These are phyloP conservation scores for Thrips palmi DNA, from an alignment of 1,140 invertebrate species.

Conservation along the genomic window DNA sequence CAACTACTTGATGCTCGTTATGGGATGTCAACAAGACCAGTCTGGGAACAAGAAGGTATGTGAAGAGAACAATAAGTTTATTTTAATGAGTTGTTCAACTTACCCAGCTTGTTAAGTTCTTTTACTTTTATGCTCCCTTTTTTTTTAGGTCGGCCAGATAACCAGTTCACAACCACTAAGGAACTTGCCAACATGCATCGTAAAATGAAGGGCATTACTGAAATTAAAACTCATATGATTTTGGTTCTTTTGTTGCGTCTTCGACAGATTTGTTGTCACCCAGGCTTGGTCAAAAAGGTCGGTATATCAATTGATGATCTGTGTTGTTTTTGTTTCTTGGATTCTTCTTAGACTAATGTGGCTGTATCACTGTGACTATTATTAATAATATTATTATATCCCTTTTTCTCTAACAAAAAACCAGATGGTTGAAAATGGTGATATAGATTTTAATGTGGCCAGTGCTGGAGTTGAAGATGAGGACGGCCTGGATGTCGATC, in stretches of 20 bases:
- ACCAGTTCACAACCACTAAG: slow-evolving; percentile 22
- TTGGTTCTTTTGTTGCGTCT: slow-evolving; percentile 65
- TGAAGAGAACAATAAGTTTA: too few species aligned
- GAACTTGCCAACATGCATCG: slow-evolving; percentile 30
- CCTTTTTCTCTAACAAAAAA: slow-evolving; percentile 6
- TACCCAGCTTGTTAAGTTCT: slow-evolving; percentile 1
- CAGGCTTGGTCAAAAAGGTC: slow-evolving; percentile 50
- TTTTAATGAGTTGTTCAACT: too few species aligned
- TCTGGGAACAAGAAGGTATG: too few species aligned
- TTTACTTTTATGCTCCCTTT: slow-evolving; percentile 1
- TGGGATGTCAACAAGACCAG: slow-evolving; percentile 18
- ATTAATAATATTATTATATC: slow-evolving; percentile 5
- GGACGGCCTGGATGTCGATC: slow-evolving; percentile 28
- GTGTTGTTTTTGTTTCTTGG: slow-evolving; percentile 11
- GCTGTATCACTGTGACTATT: background rate
- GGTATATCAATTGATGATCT: too few species aligned
- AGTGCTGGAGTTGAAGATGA: slow-evolving; percentile 23
- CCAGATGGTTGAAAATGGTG: slow-evolving; percentile 37
- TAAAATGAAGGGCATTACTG: slow-evolving; percentile 34
- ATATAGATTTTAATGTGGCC: too few species aligned
- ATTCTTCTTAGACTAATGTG: slow-evolving; percentile 19
- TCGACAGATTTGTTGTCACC: slow-evolving; percentile 77
- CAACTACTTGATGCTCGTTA: slow-evolving; percentile 18
- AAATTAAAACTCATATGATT: slow-evolving; percentile 54
- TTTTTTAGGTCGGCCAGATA: slow-evolving; percentile 13